Base-by-base conservation (phyloP, 2,113 vertebrate species). In the Tringa solitaria region DNA sequence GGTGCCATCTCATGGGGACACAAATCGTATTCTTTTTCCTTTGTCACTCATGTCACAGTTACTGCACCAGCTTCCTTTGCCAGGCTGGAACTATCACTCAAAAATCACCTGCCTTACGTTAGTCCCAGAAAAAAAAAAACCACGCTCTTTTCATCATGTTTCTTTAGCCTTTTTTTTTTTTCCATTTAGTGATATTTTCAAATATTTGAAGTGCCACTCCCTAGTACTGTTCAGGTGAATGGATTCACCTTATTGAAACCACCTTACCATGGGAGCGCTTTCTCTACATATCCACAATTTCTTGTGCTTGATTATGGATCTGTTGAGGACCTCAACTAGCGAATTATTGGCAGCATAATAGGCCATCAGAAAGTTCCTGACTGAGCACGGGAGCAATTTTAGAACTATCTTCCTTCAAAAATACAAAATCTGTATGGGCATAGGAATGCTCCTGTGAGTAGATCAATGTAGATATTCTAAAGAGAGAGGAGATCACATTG, bases 1-100 rank as follows among this genome's bases (percentile, higher is more conserved):
- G 64, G 54, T 93, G 93, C 91, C 83, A 80, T 35, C 89, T 93
- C 83, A 81, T 57, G 89, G 86, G 72, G 46, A 92, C 60, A 86
- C 32, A 53, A 30, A 35, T n/a, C 75, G 76, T 32, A 59, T 3
- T 17, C 4, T 51, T 89, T 21, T 41, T 56, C 35, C 65, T 91
- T 90, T 57, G 45, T 70, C 54, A 17, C 27, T 26, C 16, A 13
- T 59, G 35, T n/a, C 1, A 2, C 12, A 64, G 11, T 70, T 67
- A 57, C 26, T 54, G 51, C 54, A 88, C 26, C 19, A 46, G 22
- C 12, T 57, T 73, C 75, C 19, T 77, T 61, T 21, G 8, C 35
- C 12, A 69, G 59, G 45, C 50, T 89, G 63, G 57, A 84, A 67
- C 28, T 39, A 9, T 26, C 9, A 50, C 46, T 33, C 35, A 77